Evolutionary conservation across 1,140 invertebrate species (phyloP), one percentile per base, ranked within the genome.

Genomic region (Bombyx mandarina): DNA sequence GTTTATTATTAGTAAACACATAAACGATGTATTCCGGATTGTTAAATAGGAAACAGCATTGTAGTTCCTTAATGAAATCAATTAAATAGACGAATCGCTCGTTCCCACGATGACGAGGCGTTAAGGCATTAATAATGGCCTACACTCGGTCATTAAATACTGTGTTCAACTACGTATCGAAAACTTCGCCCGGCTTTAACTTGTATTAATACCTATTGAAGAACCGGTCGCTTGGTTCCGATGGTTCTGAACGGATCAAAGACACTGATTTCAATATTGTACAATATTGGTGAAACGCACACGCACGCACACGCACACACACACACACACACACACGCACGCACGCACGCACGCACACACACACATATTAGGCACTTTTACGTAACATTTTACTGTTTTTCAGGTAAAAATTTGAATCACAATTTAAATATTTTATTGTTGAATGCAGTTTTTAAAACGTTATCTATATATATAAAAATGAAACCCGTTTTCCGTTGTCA

Each of bases 91-190:
- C 45, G 54, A 47, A 45, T 26, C 22, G 12, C 51, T 44, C 51
- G 56, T 57, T 57, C 56, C 56, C 56, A 57, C 56, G 56, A 57
- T 52, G 56, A 57, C 56, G 48, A 46, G 43, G 49, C 56, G 54
- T 56, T 48, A 56, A 22, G 48, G 46, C 54, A 45, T 45, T 43
- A 48, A 48, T 56, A 48, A 56, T 54, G 43, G 43, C 45, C 43
- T 42, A 56, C 26, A 49, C 45, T 48, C 45, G 45, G 26, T 56
- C 54, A 56, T 56, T 46, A 46, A 45, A 35, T 43, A 49, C 49
- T 56, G 54, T 56, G 46, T 56, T 48, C 49, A 49, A 49, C 12
- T 56, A 43, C 49, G 45, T 56, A 48, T 48, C 54, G 48, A 22
- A 49, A 10, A 49, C 44, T 43, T 49, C 48, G 54, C 54, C 54